Conservation (phyloP, 2,797 vertebrate species). For the Cottoperca gobio region DNA sequence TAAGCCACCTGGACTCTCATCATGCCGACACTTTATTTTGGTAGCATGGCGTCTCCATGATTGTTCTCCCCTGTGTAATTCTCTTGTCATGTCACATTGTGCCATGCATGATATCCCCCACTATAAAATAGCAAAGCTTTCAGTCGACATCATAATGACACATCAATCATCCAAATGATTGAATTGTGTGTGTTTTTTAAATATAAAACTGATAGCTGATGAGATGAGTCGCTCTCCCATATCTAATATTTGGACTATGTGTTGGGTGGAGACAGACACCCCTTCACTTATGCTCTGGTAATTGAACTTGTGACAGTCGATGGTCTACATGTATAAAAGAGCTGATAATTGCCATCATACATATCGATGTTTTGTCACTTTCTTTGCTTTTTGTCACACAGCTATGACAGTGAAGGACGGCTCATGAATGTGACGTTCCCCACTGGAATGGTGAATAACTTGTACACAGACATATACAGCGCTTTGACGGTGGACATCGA, state of each 20-base stretch:
- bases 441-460: slow-evolving; percentile 94
- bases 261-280: slow-evolving; percentile 42
- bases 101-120: slow-evolving; percentile 50
- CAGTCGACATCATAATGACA: slow-evolving; percentile 63
- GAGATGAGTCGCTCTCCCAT: slow-evolving; percentile 58
- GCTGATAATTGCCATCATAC: slow-evolving; percentile 61
- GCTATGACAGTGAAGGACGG: slow-evolving; percentile 97
- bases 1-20: slow-evolving; percentile 5
- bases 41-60: slow-evolving; percentile 31
- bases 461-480: slow-evolving; percentile 93
- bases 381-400: slow-evolving; percentile 71
- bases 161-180: slow-evolving; percentile 70
- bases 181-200: slow-evolving; percentile 33
- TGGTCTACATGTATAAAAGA: slow-evolving; percentile 47
- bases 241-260: slow-evolving; percentile 66
- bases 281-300: slow-evolving; percentile 43
- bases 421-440: slow-evolving; percentile 98
- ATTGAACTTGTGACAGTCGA: slow-evolving; percentile 57
- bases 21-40: slow-evolving; percentile 22
- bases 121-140: slow-evolving; percentile 58
- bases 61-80: slow-evolving; percentile 48
- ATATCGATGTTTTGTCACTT: slow-evolving; percentile 54
- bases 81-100: slow-evolving; percentile 71
- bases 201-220: slow-evolving; percentile 51
- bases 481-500: slow-evolving; percentile 94